Evolutionary conservation across 2,797 vertebrate species (phyloP).

Genomic region (Liparis tanakae): DNA sequence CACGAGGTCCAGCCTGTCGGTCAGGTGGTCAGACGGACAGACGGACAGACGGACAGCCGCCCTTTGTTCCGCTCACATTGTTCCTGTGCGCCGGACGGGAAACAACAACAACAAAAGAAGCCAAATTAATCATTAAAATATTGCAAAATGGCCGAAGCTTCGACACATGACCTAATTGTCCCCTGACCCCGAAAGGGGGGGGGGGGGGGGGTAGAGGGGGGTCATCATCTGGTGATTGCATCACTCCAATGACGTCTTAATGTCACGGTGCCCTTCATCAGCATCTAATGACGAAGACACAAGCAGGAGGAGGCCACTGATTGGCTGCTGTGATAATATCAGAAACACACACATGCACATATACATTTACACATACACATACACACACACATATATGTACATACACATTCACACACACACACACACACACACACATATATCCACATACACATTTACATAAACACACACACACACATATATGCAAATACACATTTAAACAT

Average conservation of each 20-base stretch:
- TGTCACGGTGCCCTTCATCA: slow-evolving; percentile 72
- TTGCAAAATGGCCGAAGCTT: slow-evolving; percentile 70
- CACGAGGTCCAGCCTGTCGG: slow-evolving; percentile 58
- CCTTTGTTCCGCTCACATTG: slow-evolving; percentile 79
- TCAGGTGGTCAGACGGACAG: slow-evolving; percentile 79
- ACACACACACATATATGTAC: no score
- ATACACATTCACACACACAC: no score
- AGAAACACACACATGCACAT: no score
- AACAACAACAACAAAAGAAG: slow-evolving; percentile 73
- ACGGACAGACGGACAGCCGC: slow-evolving; percentile 78
- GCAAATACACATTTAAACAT: no score
- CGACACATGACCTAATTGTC: slow-evolving; percentile 44
- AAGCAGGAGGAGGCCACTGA: slow-evolving; percentile 55
- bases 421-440: no score
- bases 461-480: no score
- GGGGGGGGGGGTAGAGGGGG: no score
- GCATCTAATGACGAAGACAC: slow-evolving; percentile 58
- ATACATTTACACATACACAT: no score
- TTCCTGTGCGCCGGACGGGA: slow-evolving; percentile 79
- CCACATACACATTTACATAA: no score
- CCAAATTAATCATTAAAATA: slow-evolving; percentile 83
- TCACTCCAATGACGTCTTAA: slow-evolving; percentile 77
- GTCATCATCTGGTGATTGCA: slow-evolving; percentile 77
- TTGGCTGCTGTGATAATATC: slow-evolving; percentile 55
- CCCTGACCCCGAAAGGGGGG: slow-evolving; percentile 62